A percentile compares a stretch with the other conserved stretches of the same genome.
Evolutionary conservation across 2,113 vertebrate species (phyloP).

Genomic region (Cyprinodon variegatus): DNA sequence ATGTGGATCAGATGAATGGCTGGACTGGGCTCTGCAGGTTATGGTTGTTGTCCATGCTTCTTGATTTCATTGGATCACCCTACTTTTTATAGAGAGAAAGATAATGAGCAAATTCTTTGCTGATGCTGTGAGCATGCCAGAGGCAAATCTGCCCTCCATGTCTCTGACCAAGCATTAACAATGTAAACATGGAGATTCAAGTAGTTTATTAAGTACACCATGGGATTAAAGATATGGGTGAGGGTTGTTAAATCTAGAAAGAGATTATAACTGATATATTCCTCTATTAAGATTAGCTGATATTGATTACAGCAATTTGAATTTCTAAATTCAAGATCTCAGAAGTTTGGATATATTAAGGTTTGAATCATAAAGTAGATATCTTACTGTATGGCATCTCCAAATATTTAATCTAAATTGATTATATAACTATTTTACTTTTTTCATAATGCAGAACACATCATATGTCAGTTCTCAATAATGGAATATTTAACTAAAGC

Average conservation of each 20-base stretch:
- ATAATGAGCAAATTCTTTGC: conserved; percentile 70
- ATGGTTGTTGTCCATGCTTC: conserved; percentile 46
- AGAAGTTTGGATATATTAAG: background rate
- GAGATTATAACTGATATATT: background rate
- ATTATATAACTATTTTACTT: background rate
- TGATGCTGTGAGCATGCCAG: conserved; percentile 65
- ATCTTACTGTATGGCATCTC: background rate
- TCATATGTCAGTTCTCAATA: background rate
- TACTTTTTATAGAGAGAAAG: conserved; percentile 52
- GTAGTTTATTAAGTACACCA: conserved; percentile 35
- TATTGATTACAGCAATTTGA: background rate
- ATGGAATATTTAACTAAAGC: background rate
- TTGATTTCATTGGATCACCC: conserved; percentile 28
- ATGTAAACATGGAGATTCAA: conserved; percentile 37
- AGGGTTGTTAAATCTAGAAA: conserved; percentile 48
- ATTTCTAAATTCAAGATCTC: background rate
- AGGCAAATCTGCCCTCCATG: conserved; percentile 59
- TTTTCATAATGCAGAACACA: background rate
- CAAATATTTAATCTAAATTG: background rate
- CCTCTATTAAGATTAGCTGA: background rate
- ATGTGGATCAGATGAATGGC: conserved; percentile 37
- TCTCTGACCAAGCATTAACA: conserved; percentile 54
- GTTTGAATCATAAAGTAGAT: background rate
- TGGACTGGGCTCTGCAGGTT: conserved; percentile 24
- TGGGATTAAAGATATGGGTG: conserved; percentile 24